Evolutionary conservation across 2,888 invertebrate species (phyloP), one percentile per base, ranked within the genome.

Genomic region (Tinea pellionella): DNA sequence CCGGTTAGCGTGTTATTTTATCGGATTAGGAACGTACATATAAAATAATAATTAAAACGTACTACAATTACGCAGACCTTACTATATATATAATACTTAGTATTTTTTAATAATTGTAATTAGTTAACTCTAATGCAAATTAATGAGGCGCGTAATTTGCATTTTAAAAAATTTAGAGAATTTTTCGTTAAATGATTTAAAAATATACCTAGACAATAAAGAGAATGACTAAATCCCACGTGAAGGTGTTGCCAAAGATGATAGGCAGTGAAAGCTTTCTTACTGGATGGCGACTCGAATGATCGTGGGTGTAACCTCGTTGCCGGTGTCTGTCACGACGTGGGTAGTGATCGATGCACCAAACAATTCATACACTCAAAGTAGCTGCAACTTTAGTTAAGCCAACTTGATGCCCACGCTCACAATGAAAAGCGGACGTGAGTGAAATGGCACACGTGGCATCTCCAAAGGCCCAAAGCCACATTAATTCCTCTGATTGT

Each of bases 261-360:
- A 57, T 24, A 16, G 18, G 1, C 32, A 57, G 57, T 32, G 57
- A 57, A 57, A 57, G 57, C 11, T 30, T 16, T 55, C 55, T 9
- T n/a, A n/a, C n/a, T 55, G n/a, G n/a, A n/a, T n/a, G 18, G 55
- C 55, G 16, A 16, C 47, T 47, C 47, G 2, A 47, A 47, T 47
- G 9, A 12, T 13, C 32, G 57, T 57, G 32, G 57, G 57, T 16
- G 57, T 57, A 57, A 57, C 57, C 57, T 57, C 30, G 57, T 57
- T 57, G 57, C 55, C 24, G n/a, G 47, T 19, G n/a, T 55, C 29
- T 32, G 53, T 32, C 13, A 32, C 30, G 65, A 67, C 70, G 75
- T 70, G 67, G 73, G 73, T 61, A 64, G 70, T 73, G 74, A 73
- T 70, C 66, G 68, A 74, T 75, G 71, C 72, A 70, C 64, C 63